phyloP scores from a whole-genome alignment of 2,113 vertebrate genomes.

The Empidonax traillii region DNA sequence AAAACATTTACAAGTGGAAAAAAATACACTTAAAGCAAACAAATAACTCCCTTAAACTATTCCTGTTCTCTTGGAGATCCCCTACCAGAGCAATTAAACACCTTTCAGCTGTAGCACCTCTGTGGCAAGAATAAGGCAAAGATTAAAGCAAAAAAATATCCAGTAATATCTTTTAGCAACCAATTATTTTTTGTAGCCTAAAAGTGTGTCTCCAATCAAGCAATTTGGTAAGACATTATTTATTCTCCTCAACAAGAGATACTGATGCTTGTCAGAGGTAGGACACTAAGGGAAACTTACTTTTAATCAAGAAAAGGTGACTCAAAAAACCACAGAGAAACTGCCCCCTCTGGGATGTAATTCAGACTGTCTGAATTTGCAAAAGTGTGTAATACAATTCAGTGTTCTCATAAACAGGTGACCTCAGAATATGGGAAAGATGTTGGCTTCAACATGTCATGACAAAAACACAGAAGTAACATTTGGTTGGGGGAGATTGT shows the following conservation, averaged over 20 bases:
- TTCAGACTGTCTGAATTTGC: background rate
- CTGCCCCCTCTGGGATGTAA: background rate
- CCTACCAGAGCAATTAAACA: background rate
- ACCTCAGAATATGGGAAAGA: background rate
- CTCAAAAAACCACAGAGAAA: background rate
- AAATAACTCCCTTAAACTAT: background rate
- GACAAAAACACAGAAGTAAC: background rate
- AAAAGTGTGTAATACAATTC: background rate
- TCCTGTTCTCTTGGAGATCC: background rate
- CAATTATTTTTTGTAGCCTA: background rate
- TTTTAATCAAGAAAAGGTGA: background rate
- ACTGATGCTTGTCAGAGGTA: background rate
- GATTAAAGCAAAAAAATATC: background rate
- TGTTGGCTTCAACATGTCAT: background rate
- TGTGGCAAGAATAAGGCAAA: background rate
- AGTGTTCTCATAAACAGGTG: background rate
- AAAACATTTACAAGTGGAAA: background rate
- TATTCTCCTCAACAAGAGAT: background rate
- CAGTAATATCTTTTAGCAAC: background rate
- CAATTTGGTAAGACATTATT: background rate
- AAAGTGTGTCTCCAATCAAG: background rate
- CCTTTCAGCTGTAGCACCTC: background rate
- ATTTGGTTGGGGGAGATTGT: background rate
- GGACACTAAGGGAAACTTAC: background rate
- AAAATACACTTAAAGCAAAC: background rate